Percentiles rank a stretch among this genome's conserved stretches.
Conservation (phyloP, 2,113 vertebrate genomes). For the Otus sunia region DNA sequence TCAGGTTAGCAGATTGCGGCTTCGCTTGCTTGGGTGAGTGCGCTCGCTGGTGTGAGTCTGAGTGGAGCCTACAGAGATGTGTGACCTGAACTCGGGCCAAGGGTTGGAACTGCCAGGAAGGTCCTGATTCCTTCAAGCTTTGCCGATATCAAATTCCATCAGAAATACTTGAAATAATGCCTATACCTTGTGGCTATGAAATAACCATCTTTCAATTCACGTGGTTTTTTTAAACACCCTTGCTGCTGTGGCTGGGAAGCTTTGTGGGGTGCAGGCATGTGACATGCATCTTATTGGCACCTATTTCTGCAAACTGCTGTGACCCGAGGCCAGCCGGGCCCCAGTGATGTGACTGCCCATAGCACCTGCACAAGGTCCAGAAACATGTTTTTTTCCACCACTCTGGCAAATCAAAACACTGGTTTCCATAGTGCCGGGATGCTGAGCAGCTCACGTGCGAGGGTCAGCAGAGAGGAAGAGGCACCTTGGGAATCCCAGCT, state of each 20-base stretch:
- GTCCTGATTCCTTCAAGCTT: background rate
- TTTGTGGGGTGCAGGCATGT: accelerated
- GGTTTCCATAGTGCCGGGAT: background rate
- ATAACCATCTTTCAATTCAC: accelerated
- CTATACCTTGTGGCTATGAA: background rate
- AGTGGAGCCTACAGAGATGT: accelerated
- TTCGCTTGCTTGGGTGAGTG: accelerated
- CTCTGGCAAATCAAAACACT: background rate
- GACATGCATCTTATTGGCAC: accelerated
- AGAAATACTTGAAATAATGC: background rate
- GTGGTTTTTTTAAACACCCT: background rate
- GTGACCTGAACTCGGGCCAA: background rate
- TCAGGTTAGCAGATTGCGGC: accelerated
- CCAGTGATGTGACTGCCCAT: background rate
- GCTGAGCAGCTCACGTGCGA: background rate
- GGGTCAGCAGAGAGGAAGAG: background rate
- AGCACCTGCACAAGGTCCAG: background rate
- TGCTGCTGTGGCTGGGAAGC: background rate
- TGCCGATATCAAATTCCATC: background rate
- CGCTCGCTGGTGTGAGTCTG: background rate
- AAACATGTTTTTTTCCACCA: accelerated
- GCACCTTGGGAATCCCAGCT: background rate
- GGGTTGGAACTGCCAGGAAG: background rate
- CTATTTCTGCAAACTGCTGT: accelerated
- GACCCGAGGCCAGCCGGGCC: background rate